Base-by-base conservation (phyloP, 2,113 vertebrate species). In the Paracanthobrama guichenoti region DNA sequence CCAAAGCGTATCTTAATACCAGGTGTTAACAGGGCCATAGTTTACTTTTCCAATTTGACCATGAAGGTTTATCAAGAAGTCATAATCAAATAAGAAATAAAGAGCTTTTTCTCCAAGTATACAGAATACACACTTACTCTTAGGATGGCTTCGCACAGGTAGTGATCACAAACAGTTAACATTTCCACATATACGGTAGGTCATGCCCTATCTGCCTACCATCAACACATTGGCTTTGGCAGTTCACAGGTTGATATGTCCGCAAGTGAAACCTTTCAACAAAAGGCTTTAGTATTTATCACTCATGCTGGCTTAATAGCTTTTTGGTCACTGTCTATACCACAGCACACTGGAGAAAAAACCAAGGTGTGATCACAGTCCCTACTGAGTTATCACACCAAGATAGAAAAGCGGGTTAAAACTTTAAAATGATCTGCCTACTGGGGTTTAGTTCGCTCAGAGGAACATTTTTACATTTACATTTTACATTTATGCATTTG, bases 361-460 rank as follows among this genome's bases (percentile, higher is more conserved):
- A 62, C 1, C 5, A 39, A 79, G 76, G 57, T 60, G 76, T 75
- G 73, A 75, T 75, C 73, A 75, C n/a, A 79, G 57, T 59, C 75
- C 53, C 53, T 4, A 26, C 18, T 78, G 55, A 60, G 8, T 64
- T 66, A 44, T 80, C 10, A 39, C 42, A 31, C 60, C 44, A n/a
- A 53, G 26, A 53, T 18, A 53, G 46, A 31, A 73, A 73, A 46
- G 39, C 69, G 2, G 13, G 48, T 75, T 53, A 55, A 50, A 53
- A 48, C 18, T 18, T 31, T 53, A 75, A 50, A 4, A 14, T 50
- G 2, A 53, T 31, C 46, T 28, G 48, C 48, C 46, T 28, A 31
- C 26, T n/a, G 55, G 18, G 46, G 31, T 24, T 59, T 42, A 31
- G 9, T 13, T 35, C 24, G 22, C 26, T 78, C 75, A 78, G 28